phyloP scores from a whole-genome alignment of 2,797 vertebrate genomes.

The Columba guinea region DNA sequence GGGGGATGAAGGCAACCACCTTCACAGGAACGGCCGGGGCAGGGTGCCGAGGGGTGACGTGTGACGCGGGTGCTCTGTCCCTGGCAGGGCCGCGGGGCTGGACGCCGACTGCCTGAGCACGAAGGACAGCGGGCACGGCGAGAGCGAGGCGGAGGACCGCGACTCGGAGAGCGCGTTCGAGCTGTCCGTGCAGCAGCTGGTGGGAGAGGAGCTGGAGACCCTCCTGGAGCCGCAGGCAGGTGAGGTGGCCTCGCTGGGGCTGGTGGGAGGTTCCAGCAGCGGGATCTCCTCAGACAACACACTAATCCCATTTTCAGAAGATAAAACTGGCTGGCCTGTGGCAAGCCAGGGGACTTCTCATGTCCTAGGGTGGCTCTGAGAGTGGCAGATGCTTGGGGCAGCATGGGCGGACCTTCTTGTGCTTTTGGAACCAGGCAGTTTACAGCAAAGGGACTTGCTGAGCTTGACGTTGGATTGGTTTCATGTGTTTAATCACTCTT shows the following conservation, averaged over 20 bases:
- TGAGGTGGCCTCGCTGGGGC: constrained; percentile 36
- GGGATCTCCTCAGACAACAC: not conserved
- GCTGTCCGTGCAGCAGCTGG: constrained; percentile 82
- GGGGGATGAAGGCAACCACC: not conserved
- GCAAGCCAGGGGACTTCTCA: not conserved
- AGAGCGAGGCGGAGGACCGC: constrained; percentile 87
- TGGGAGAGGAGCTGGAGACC: constrained; percentile 86
- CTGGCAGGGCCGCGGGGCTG: constrained; percentile 79
- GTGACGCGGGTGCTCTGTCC: not conserved
- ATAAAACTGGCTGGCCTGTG: not conserved
- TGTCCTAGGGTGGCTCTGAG: not conserved
- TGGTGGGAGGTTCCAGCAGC: not conserved
- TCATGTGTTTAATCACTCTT: not conserved
- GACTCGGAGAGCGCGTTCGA: constrained; percentile 85
- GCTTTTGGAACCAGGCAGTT: not conserved
- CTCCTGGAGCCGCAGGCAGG: constrained; percentile 82
- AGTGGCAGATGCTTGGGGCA: not conserved
- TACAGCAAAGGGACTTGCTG: not conserved
- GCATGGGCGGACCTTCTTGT: accelerated
- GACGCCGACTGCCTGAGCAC: constrained; percentile 86
- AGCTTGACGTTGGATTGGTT: not conserved
- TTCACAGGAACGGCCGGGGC: accelerated
- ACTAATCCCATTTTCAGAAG: not conserved
- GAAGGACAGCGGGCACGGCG: constrained; percentile 88
- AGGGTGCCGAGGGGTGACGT: not conserved